Conservation (phyloP, 1,140 invertebrate species). For the Yoshiicerus persimilis region DNA sequence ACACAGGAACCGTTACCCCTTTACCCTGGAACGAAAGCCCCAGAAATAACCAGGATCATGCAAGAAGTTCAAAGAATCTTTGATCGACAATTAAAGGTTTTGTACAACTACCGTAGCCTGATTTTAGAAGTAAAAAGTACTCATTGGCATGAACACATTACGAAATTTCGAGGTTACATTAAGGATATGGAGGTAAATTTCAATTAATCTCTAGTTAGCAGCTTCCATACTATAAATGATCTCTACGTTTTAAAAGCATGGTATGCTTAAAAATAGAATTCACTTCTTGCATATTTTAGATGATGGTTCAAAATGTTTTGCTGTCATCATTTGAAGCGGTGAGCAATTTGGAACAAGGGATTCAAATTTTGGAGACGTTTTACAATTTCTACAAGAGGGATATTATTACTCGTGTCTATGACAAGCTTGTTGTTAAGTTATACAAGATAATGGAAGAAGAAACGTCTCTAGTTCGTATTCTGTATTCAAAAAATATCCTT, state of each 20-base stretch:
- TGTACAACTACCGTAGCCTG: conserved; percentile 52
- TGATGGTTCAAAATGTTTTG: conserved; percentile 70
- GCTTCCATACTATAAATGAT: no score
- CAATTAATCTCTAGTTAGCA: not conserved
- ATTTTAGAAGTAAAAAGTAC: conserved; percentile 59
- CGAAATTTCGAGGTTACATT: conserved; percentile 37
- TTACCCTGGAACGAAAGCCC: conserved; percentile 59
- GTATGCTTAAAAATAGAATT: no score
- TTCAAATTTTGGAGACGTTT: conserved; percentile 68
- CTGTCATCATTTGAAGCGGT: conserved; percentile 66
- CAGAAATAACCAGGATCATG: conserved; percentile 70
- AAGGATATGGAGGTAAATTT: conserved; percentile 60
- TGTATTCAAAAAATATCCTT: conserved; percentile 65
- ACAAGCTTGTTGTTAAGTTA: conserved; percentile 63
- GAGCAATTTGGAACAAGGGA: conserved; percentile 70
- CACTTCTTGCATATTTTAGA: conserved; percentile 45
- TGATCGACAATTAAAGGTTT: conserved; percentile 62
- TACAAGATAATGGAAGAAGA: conserved; percentile 77
- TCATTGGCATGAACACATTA: conserved; percentile 70
- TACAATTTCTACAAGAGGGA: conserved; percentile 69
- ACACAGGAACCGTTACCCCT: conserved; percentile 53
- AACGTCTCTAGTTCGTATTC: conserved; percentile 70
- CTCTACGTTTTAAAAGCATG: no score
- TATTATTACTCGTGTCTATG: conserved; percentile 58
- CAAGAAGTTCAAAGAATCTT: conserved; percentile 74